Evolutionary conservation across 2,888 invertebrate species (phyloP), one percentile per base, ranked within the genome.

Genomic region (Machimus rusticus): DNA sequence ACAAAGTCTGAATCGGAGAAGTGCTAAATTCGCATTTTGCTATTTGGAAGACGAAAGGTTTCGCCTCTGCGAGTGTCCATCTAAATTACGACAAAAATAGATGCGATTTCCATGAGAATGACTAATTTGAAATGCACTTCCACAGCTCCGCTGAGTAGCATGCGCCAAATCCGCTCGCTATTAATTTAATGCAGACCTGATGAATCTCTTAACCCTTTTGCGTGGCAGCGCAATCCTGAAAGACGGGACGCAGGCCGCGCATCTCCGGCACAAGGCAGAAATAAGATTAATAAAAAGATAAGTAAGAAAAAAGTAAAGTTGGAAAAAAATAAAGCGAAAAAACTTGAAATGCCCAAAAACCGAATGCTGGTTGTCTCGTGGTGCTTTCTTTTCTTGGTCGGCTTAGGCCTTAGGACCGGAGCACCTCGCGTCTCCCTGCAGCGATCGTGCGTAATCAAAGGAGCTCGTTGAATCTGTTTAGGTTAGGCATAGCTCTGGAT

Each of bases 261-360:
- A 66, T 66, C 66, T 12, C 66, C 12, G 66, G 66, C 28, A 66
- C 3, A 66, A 66, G 66, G 66, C 23, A 66, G 23, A 66, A 23
- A 66, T 66, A 23, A 66, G 5, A 66, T 23, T 28, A 28, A 46
- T 46, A 46, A 46, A 46, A 16, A 46, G 4, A 14, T 16, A 46
- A 16, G 43, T 46, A 46, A 12, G n/a, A n/a, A 66, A 28, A 66
- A 19, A 51, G 51, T n/a, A 51, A 16, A 51, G 16, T 16, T 43
- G 43, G 9, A 46, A 51, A 46, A 46, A 23, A 81, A 51, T n/a
- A 28, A 55, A n/a, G 51, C 14, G 46, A 55, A 81, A 81, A 81
- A 81, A 81, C 81, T 81, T 46, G 81, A 81, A 81, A 81, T 81
- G 51, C 31, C 46, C 51, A 81, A 81, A 81, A 81, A 81, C 28